Evolutionary conservation across 2,797 vertebrate genomes (phyloP).

Genomic region (Taeniopygia guttata): DNA sequence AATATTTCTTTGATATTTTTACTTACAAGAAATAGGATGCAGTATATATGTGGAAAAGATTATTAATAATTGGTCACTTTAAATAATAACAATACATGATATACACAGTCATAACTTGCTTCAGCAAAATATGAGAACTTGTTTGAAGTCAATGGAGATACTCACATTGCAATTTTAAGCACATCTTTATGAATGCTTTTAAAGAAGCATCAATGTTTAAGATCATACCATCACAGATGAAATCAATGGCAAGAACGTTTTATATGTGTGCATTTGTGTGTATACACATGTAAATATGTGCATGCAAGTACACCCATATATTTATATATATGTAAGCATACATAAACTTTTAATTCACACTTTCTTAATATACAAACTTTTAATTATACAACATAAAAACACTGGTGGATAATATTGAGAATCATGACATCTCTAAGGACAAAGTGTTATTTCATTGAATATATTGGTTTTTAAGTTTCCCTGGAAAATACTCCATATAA

Average conservation of each 20-base stretch:
- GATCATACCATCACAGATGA: not conserved
- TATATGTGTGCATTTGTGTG: not conserved
- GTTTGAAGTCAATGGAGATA: not conserved
- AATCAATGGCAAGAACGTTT: not conserved
- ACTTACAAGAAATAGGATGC: not conserved
- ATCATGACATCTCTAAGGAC: not conserved
- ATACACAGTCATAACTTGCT: not conserved
- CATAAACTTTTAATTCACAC: not conserved
- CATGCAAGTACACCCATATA: not conserved
- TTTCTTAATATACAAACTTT: not conserved
- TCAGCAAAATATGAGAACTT: not conserved
- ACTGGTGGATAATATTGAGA: not conserved
- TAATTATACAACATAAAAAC: not conserved
- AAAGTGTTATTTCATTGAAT: not conserved
- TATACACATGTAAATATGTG: not conserved
- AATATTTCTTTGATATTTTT: conserved; percentile 8
- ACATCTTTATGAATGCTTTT: not conserved
- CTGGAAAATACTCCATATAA: not conserved
- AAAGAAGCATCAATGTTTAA: not conserved
- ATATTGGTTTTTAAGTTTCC: not conserved
- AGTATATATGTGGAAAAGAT: not conserved
- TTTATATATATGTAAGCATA: not conserved
- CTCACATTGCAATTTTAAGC: not conserved
- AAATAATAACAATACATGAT: not conserved
- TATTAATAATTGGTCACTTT: not conserved